Evolutionary conservation across 2,797 vertebrate species (phyloP).

Genomic region (Acestrorhynchus altus): DNA sequence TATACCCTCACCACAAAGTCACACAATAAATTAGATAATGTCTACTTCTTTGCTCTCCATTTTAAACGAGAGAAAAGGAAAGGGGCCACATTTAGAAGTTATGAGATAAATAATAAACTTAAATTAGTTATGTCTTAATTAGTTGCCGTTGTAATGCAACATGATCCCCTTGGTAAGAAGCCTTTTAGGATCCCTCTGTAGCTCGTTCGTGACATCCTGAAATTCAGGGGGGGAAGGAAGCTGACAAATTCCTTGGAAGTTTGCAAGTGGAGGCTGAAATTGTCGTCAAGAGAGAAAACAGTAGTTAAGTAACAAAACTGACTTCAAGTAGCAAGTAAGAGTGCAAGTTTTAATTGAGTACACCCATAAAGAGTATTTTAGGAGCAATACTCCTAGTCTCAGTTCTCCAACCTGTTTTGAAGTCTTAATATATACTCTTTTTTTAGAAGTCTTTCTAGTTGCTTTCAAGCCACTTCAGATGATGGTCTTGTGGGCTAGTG

Average conservation of each 20-base stretch:
- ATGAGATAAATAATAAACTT: conserved; percentile 51
- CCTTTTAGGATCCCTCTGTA: conserved; percentile 52
- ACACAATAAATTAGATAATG: conserved; percentile 62
- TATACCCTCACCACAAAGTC: conserved; percentile 50
- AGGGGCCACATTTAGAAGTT: conserved; percentile 47
- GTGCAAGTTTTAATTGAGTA: conserved; percentile 73
- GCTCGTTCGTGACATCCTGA: conserved; percentile 61
- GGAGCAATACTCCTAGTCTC: conserved; percentile 65
- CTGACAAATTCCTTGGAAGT: conserved; percentile 56
- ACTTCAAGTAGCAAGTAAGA: conserved; percentile 63
- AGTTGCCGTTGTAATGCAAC: conserved; percentile 42
- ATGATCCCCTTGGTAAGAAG: conserved; percentile 30
- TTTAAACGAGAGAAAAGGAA: conserved; percentile 37
- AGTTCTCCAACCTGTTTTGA: conserved; percentile 71
- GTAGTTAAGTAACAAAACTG: conserved; percentile 49
- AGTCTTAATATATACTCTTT: conserved; percentile 68
- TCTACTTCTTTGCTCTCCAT: conserved; percentile 42
- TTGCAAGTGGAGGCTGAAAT: conserved; percentile 64
- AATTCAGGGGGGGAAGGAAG: conserved; percentile 56
- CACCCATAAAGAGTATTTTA: conserved; percentile 78
- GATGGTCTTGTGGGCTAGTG: conserved; percentile 62
- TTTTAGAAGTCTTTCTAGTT: conserved; percentile 65
- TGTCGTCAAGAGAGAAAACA: conserved; percentile 64
- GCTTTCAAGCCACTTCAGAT: conserved; percentile 70
- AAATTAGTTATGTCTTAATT: conserved; percentile 29